These are phyloP conservation scores for Mechanitis mazaeus DNA, from an alignment of 2,888 invertebrate species.

Conservation along the genomic window DNA sequence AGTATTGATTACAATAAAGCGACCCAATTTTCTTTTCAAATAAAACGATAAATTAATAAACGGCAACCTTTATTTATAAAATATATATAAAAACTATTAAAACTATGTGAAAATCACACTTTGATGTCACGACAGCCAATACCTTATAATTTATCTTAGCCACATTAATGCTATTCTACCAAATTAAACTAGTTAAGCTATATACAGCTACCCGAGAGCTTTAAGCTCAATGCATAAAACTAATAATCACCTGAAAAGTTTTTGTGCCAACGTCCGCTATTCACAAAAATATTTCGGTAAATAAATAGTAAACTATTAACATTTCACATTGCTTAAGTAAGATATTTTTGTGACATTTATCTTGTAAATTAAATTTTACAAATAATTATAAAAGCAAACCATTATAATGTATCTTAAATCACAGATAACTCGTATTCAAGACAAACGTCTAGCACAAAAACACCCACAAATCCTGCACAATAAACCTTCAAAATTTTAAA, in stretches of 20 bases:
- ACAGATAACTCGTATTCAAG: background rate
- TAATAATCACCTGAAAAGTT: conserved; percentile 14
- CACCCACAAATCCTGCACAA: background rate
- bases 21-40: background rate
- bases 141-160: conserved; percentile 15
- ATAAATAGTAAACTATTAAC: background rate
- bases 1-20: background rate
- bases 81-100: conserved; percentile 13
- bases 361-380: background rate
- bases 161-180: conserved; percentile 21
- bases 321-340: background rate
- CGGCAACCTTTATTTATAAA: conserved; percentile 24
- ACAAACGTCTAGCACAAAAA: background rate
- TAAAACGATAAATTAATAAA: conserved; percentile 9
- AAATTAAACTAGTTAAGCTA: conserved; percentile 26
- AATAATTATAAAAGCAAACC: background rate
- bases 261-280: conserved; percentile 12
- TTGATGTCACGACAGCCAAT: conserved; percentile 11
- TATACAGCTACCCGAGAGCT: conserved; percentile 32
- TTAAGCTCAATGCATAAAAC: conserved; percentile 17
- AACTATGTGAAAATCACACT: conserved; percentile 19
- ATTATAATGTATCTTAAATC: no score
- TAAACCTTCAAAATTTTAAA: background rate
- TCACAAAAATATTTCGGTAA: background rate
- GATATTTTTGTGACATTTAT: no score